These are phyloP conservation scores for Spongilla lacustris DNA, from an alignment of 37 sponge, comb jelly and placozoan species.

Conservation along the genomic window DNA sequence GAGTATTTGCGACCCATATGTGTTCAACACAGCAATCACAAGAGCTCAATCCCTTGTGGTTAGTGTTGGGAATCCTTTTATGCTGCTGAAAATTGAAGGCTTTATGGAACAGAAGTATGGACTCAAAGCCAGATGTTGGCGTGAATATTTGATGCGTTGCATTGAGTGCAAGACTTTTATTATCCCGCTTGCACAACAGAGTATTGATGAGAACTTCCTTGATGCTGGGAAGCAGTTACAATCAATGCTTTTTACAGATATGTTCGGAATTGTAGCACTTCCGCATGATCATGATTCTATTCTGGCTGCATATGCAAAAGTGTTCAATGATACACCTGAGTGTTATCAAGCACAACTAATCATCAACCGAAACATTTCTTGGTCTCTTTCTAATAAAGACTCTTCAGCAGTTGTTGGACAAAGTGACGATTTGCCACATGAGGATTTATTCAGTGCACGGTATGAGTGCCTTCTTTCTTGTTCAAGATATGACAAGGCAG, in stretches of 20 bases:
- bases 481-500: slow-evolving; percentile 10
- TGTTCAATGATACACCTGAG: neutral
- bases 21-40: slow-evolving; percentile 78
- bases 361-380: neutral
- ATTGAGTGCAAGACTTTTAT: slow-evolving; percentile 46
- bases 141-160: slow-evolving; percentile 65
- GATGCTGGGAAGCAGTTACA: neutral
- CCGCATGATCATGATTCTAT: neutral
- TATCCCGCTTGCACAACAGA: neutral
- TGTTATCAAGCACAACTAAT: neutral
- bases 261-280: neutral
- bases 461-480: slow-evolving; percentile 28
- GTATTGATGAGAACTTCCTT: neutral
- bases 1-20: slow-evolving; percentile 49
- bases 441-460: neutral
- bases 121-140: slow-evolving; percentile 52
- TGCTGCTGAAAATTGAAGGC: slow-evolving; percentile 52
- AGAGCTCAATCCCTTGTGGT: slow-evolving; percentile 76
- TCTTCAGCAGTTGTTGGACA: neutral
- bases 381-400: slow-evolving; percentile 1
- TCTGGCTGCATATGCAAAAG: neutral
- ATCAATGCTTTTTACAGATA: neutral
- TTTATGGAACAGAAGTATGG: slow-evolving; percentile 12
- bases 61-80: slow-evolving; percentile 71
- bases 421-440: neutral